These are phyloP conservation scores for Panzeria rudis DNA, from an alignment of 2,888 invertebrate species.

Conservation along the genomic window DNA sequence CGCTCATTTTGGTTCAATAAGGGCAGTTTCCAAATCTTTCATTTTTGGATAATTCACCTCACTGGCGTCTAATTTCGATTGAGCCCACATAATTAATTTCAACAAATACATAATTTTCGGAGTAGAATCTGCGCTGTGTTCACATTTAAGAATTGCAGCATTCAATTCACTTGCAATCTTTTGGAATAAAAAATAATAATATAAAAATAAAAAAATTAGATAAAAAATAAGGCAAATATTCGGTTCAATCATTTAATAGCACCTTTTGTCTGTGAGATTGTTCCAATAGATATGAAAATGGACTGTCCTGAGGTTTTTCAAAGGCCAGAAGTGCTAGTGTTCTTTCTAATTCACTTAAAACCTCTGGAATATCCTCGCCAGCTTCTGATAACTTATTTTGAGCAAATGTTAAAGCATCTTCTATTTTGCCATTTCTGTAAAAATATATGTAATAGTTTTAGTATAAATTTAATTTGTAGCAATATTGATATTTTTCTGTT, in stretches of 20 bases:
- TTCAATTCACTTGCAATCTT: conserved; percentile 98
- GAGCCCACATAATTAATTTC: conserved; percentile 97
- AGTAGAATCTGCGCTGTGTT: conserved; percentile 94
- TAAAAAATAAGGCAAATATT: background rate
- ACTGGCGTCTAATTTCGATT: conserved; percentile 96
- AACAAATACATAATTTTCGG: conserved; percentile 96
- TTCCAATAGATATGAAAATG: conserved; percentile 96
- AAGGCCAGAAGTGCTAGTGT: conserved; percentile 98
- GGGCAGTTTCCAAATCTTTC: conserved; percentile 94
- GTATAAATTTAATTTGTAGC: background rate
- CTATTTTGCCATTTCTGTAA: conserved; percentile 88
- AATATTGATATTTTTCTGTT: too few relatives aligned
- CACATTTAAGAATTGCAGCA: conserved; percentile 97
- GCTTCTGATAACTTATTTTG: conserved; percentile 94
- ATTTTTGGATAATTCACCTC: conserved; percentile 98
- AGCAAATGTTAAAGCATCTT: conserved; percentile 93
- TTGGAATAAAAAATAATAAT: conserved; percentile 75
- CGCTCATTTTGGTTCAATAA: conserved; percentile 86
- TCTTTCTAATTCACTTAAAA: conserved; percentile 92
- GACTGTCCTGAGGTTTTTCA: conserved; percentile 97
- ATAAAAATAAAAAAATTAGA: conserved; percentile 37
- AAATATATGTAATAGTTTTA: background rate
- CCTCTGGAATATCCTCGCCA: conserved; percentile 90
- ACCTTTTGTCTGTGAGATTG: conserved; percentile 97
- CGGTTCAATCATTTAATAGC: conserved; percentile 19